phyloP scores from a whole-genome alignment of 2,888 invertebrate genomes.

The Papilio demoleus region DNA sequence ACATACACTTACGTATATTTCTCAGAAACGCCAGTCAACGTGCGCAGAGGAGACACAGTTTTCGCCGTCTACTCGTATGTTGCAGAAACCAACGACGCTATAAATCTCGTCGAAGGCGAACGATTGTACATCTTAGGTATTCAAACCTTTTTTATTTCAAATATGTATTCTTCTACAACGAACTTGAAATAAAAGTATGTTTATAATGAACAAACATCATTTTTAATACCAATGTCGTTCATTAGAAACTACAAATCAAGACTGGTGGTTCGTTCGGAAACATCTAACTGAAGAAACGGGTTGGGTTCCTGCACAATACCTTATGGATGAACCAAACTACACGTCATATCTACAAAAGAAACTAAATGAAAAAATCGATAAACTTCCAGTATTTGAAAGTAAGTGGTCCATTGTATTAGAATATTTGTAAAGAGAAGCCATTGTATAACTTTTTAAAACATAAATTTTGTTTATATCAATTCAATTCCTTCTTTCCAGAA shows the following conservation, averaged over 20 bases:
- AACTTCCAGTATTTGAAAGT: constrained; percentile 96
- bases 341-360: constrained; percentile 93
- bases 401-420: constrained; percentile 80
- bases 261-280: constrained; percentile 97
- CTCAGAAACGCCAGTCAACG: constrained; percentile 75
- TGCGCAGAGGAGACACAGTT: constrained; percentile 89
- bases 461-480: background rate
- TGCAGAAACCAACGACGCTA: constrained; percentile 94
- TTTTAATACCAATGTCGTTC: no score
- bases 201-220: no score
- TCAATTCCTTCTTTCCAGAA: constrained; percentile 79
- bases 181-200: no score
- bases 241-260: constrained; percentile 90
- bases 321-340: constrained; percentile 92
- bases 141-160: constrained; percentile 35
- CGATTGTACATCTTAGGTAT: constrained; percentile 91
- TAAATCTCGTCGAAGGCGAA: constrained; percentile 95
- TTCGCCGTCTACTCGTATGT: constrained; percentile 93
- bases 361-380: constrained; percentile 95
- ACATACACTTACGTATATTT: constrained; percentile 42
- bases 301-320: constrained; percentile 95
- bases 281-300: constrained; percentile 95
- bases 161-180: background rate
- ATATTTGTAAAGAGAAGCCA: constrained; percentile 34
- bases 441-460: background rate